These are phyloP conservation scores for Cyphomyrus discorhynchus DNA, from an alignment of 2,113 vertebrate species.

Conservation along the genomic window DNA sequence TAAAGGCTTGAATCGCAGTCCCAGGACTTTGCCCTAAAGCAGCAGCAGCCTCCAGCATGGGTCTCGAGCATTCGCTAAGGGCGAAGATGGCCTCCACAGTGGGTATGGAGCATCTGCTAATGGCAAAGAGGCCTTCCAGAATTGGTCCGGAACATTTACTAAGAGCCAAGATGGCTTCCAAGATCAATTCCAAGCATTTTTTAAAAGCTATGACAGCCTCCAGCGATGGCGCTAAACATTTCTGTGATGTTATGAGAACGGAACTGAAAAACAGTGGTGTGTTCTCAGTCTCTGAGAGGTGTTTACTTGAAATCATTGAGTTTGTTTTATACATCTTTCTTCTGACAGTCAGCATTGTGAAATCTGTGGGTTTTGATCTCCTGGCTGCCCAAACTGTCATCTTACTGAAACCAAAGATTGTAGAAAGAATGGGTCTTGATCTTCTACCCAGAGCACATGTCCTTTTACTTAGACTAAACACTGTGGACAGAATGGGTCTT, in stretches of 20 bases:
- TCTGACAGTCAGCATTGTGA: background rate
- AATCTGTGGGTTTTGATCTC: background rate
- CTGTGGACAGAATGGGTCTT: background rate
- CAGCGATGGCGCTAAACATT: background rate
- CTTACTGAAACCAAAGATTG: background rate
- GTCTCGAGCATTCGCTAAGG: slow-evolving; percentile 17
- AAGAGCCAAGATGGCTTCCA: slow-evolving; percentile 20
- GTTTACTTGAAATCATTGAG: background rate
- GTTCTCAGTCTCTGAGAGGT: background rate
- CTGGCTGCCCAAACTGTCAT: background rate
- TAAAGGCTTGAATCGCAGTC: background rate
- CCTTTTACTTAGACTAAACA: background rate
- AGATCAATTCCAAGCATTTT: slow-evolving; percentile 19
- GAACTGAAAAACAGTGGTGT: background rate
- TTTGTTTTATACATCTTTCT: background rate
- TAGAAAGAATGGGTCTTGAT: background rate
- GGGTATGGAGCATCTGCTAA: slow-evolving; percentile 22
- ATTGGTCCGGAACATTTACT: background rate
- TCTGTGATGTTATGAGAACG: background rate
- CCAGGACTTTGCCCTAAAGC: slow-evolving; percentile 16
- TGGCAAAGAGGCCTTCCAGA: background rate
- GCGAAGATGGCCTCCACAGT: background rate
- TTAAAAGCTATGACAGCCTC: background rate
- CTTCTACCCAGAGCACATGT: background rate
- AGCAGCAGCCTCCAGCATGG: background rate